Conservation (phyloP, 1,140 invertebrate species). For the Drosophila trapezifrons region DNA sequence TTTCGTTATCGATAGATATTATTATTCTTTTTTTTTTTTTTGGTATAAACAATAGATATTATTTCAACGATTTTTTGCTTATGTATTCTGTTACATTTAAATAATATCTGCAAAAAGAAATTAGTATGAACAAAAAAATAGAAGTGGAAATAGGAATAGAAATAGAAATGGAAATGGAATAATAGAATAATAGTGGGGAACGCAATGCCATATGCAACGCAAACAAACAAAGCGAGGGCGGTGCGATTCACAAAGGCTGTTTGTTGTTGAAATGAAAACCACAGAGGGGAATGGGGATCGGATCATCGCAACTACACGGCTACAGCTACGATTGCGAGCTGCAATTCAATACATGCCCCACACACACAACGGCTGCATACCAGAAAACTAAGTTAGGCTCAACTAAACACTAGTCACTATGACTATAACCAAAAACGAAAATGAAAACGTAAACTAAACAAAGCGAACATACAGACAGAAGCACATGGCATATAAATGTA, state of each 20-base stretch:
- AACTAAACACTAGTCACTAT: conserved; percentile 14
- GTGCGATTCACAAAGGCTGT: conserved; percentile 24
- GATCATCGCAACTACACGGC: conserved; percentile 22
- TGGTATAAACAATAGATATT: conserved; percentile 46
- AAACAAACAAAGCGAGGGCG: conserved; percentile 42
- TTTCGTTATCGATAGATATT: conserved; percentile 31
- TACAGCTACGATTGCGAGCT: conserved; percentile 32
- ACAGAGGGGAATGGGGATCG: neutral
- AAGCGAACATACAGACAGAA: conserved; percentile 29
- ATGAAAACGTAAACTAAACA: conserved; percentile 8
- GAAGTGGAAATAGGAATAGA: conserved; percentile 38
- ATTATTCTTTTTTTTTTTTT: conserved; percentile 14
- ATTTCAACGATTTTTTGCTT: conserved; percentile 53
- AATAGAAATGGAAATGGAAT: conserved; percentile 23
- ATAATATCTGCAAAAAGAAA: conserved; percentile 83
- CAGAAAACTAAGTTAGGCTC: conserved; percentile 6
- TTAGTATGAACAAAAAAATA: conserved; percentile 72
- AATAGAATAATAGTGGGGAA: conserved; percentile 23
- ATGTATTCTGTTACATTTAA: conserved; percentile 73
- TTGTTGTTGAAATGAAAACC: conserved; percentile 43
- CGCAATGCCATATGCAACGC: conserved; percentile 29
- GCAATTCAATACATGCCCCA: conserved; percentile 43
- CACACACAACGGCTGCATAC: conserved; percentile 10
- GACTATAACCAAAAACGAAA: conserved; percentile 1
- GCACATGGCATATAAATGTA: conserved; percentile 24